A percentile compares a stretch with the other conserved stretches of the same genome.
Conservation (phyloP, 2,797 vertebrate species). For the Syndactyla subalaris region DNA sequence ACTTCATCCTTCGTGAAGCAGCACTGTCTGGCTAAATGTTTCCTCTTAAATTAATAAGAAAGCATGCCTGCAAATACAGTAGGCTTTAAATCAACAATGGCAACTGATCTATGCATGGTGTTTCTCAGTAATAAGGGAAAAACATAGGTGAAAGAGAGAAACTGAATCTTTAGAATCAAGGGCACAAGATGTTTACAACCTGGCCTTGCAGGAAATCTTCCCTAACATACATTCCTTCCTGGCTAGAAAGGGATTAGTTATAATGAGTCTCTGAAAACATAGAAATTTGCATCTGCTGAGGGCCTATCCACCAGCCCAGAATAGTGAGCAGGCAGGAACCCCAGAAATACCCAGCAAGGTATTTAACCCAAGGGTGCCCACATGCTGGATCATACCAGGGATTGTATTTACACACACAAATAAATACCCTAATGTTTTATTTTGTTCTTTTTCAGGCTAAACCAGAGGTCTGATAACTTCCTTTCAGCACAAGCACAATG, state of each 20-base stretch:
- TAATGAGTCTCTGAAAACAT: not conserved
- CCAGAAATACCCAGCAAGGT: not conserved
- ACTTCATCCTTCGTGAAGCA: fast-evolving
- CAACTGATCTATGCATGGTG: not conserved
- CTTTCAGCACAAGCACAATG: not conserved
- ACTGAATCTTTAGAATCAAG: not conserved
- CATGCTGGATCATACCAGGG: not conserved
- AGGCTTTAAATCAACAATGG: not conserved
- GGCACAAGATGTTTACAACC: not conserved
- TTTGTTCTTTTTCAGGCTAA: not conserved
- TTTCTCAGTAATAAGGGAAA: not conserved
- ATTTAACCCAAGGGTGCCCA: not conserved
- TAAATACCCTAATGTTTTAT: not conserved
- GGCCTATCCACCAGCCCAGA: not conserved
- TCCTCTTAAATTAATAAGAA: not conserved
- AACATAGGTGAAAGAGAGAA: not conserved
- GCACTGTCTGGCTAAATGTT: not conserved
- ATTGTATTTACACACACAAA: not conserved
- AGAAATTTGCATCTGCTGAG: not conserved
- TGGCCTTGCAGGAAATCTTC: not conserved
- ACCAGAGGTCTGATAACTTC: not conserved
- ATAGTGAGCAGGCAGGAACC: not conserved
- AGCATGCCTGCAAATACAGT: not conserved
- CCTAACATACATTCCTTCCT: not conserved
- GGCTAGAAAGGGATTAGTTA: not conserved